phyloP scores from a whole-genome alignment of 2,113 vertebrate species.

The Ptychochromis oligacanthus region DNA sequence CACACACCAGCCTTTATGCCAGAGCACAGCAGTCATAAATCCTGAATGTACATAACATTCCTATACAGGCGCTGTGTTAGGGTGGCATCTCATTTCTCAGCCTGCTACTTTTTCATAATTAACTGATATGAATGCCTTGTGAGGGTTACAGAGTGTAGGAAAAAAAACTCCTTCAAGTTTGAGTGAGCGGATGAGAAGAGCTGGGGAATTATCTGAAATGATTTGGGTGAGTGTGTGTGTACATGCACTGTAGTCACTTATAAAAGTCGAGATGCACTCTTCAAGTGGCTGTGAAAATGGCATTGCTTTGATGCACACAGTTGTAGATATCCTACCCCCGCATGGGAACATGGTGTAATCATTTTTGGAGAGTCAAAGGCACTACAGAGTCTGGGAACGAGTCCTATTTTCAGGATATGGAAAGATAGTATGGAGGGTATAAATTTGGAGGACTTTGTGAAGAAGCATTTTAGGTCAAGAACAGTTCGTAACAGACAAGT shows the following conservation, averaged over 20 bases:
- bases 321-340: neutral
- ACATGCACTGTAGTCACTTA: neutral
- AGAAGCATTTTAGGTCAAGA: conserved; percentile 9
- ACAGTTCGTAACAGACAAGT: neutral
- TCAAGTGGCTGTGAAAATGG: conserved; percentile 2
- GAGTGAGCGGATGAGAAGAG: conserved; percentile 21
- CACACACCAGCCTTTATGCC: neutral
- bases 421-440: neutral
- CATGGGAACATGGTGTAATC: conserved; percentile 14
- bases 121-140: conserved; percentile 28
- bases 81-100: conserved; percentile 22
- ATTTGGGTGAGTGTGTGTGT: conserved; percentile 6
- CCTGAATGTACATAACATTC: conserved; percentile 14
- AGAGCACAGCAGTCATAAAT: conserved; percentile 24
- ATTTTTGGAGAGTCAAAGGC: conserved; percentile 11
- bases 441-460: neutral
- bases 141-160: neutral
- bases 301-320: conserved; percentile 11
- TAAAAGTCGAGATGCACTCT: neutral
- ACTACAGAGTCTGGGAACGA: neutral
- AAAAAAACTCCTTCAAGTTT: neutral
- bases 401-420: neutral
- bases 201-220: conserved; percentile 20
- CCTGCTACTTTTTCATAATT: conserved; percentile 36
- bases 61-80: neutral